Evolutionary conservation across 2,113 vertebrate genomes (phyloP).

Genomic region (Chrysemys picta): DNA sequence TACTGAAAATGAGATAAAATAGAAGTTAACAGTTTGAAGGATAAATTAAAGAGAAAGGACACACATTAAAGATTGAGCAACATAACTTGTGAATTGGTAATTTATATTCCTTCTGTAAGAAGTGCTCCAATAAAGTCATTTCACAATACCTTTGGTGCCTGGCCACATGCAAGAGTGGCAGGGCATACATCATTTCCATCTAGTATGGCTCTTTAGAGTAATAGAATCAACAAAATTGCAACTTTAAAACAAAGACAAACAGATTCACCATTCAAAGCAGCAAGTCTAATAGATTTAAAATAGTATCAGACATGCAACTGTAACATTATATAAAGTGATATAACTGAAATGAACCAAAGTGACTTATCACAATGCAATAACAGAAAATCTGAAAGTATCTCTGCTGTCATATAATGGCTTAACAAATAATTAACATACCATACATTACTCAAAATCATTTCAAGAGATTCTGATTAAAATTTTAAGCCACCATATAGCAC

Average conservation of each 20-base stretch:
- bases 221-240: neutral
- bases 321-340: neutral
- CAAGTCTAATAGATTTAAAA: neutral
- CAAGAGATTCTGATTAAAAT: neutral
- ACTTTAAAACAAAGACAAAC: neutral
- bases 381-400: neutral
- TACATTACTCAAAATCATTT: neutral
- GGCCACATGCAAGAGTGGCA: rapidly evolving
- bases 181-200: neutral
- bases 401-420: neutral
- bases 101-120: neutral
- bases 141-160: neutral
- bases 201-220: neutral
- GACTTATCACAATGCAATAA: neutral
- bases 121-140: constrained; percentile 29
- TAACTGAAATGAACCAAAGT: neutral
- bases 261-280: neutral
- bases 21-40: constrained; percentile 9
- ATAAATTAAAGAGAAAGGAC: neutral
- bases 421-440: neutral
- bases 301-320: neutral
- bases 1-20: constrained; percentile 24
- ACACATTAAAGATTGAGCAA: neutral
- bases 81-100: neutral
- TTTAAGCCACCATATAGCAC: rapidly evolving